A percentile compares a stretch with the other conserved stretches of the same genome.
Conservation (phyloP, 2,113 vertebrate genomes). For the Menidia beryllina region DNA sequence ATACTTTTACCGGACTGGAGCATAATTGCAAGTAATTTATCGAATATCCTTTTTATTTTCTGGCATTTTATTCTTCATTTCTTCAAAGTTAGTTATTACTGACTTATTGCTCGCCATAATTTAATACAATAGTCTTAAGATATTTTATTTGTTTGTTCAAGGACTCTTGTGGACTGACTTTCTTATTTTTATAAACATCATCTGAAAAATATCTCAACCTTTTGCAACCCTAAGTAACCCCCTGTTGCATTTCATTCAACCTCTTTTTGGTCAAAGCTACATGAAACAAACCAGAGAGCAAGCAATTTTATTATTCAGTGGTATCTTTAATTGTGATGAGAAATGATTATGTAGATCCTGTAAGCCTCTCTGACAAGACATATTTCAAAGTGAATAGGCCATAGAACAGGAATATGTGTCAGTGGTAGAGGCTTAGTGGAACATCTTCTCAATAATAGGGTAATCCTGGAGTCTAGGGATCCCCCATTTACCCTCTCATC, state of each 20-base stretch:
- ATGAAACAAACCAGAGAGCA: slow-evolving; percentile 84
- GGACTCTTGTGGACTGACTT: slow-evolving; percentile 11
- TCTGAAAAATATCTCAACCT: slow-evolving; percentile 46
- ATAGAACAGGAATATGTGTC: slow-evolving; percentile 84
- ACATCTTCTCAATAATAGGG: slow-evolving; percentile 83
- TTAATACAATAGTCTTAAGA: not conserved
- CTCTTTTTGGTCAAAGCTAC: slow-evolving; percentile 66
- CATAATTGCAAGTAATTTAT: not conserved
- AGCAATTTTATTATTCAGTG: slow-evolving; percentile 88
- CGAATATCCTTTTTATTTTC: not conserved
- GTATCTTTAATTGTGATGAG: slow-evolving; percentile 88
- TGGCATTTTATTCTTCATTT: not conserved
- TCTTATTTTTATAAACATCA: slow-evolving; percentile 9
- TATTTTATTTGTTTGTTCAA: too few relatives aligned
- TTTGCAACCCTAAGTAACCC: slow-evolving; percentile 60
- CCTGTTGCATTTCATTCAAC: slow-evolving; percentile 53
- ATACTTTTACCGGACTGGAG: not conserved
- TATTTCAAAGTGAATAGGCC: slow-evolving; percentile 85
- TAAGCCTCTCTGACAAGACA: slow-evolving; percentile 86
- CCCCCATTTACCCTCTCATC: slow-evolving; percentile 82
- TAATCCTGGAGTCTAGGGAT: slow-evolving; percentile 85
- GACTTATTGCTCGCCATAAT: not conserved
- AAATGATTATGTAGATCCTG: slow-evolving; percentile 86
- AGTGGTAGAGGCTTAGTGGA: slow-evolving; percentile 82
- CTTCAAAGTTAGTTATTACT: not conserved